Conservation (phyloP, 2,888 invertebrate species). For the Lasius fuliginosus region DNA sequence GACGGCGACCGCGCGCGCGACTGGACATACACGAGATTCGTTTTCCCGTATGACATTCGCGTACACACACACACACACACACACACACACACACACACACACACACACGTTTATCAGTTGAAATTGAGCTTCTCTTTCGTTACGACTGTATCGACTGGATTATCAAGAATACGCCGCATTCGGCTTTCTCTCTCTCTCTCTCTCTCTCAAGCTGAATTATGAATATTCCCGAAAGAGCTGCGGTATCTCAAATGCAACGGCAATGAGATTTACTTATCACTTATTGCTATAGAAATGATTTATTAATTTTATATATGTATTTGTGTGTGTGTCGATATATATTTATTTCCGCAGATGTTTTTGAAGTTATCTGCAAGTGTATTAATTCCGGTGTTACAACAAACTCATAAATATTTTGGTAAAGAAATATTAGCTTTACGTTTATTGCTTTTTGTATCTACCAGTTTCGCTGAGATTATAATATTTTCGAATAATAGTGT, state of each 20-base stretch:
- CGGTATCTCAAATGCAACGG: not conserved
- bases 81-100: not conserved
- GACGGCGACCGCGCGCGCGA: not conserved
- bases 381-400: slow-evolving; percentile 28
- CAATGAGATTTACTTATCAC: slow-evolving; percentile 14
- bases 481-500: slow-evolving; percentile 43
- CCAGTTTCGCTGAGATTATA: slow-evolving; percentile 32
- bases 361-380: not conserved
- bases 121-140: slow-evolving; percentile 26
- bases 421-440: slow-evolving; percentile 47
- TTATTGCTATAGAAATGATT: not conserved
- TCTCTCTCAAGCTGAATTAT: not conserved
- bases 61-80: not conserved
- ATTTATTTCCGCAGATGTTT: not conserved
- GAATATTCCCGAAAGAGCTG: slow-evolving; percentile 19
- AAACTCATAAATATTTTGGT: slow-evolving; percentile 24
- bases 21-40: not conserved
- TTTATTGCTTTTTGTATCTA: slow-evolving; percentile 30
- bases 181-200: not conserved
- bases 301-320: not conserved
- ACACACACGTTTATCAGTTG: not conserved
- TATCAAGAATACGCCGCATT: slow-evolving; percentile 27
- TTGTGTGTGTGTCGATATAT: not conserved
- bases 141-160: slow-evolving; percentile 25
- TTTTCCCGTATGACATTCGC: not conserved